Percentiles rank a stretch among this genome's conserved stretches.
phyloP scores from a whole-genome alignment of 2,888 invertebrate species.

The Cheilosia pagana region DNA sequence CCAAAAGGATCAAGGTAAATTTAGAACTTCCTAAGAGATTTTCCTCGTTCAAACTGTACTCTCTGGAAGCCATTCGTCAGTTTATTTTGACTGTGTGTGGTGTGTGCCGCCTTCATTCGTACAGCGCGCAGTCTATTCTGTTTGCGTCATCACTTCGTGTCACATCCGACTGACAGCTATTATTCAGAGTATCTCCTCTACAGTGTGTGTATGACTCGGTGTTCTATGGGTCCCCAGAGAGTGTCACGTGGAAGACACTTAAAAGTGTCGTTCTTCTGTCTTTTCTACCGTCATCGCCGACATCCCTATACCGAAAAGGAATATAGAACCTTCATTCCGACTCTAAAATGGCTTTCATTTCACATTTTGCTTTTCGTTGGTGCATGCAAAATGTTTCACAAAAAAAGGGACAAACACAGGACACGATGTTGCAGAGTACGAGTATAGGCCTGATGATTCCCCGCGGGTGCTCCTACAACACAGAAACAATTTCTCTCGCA shows the following conservation, averaged over 20 bases:
- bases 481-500: conserved; percentile 27
- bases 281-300: neutral
- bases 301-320: neutral
- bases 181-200: conserved; percentile 49
- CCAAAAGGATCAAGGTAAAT: conserved; percentile 44
- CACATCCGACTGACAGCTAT: conserved; percentile 46
- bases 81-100: conserved; percentile 47
- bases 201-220: conserved; percentile 33
- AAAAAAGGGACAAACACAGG: neutral
- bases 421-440: neutral
- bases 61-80: conserved; percentile 45
- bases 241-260: conserved; percentile 56
- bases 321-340: conserved; percentile 15
- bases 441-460: conserved; percentile 21
- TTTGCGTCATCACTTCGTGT: conserved; percentile 55
- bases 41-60: conserved; percentile 29
- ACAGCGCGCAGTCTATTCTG: conserved; percentile 3
- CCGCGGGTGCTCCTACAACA: conserved; percentile 4
- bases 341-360: conserved; percentile 38
- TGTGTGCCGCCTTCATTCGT: conserved; percentile 10
- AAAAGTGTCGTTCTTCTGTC: conserved; percentile 28
- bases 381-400: conserved; percentile 34
- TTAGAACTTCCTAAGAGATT: conserved; percentile 43
- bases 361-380: conserved; percentile 10
- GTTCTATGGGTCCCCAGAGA: conserved; percentile 52